Evolutionary conservation across 2,797 vertebrate species (phyloP).

Genomic region (Schizopygopsis malacanthus): DNA sequence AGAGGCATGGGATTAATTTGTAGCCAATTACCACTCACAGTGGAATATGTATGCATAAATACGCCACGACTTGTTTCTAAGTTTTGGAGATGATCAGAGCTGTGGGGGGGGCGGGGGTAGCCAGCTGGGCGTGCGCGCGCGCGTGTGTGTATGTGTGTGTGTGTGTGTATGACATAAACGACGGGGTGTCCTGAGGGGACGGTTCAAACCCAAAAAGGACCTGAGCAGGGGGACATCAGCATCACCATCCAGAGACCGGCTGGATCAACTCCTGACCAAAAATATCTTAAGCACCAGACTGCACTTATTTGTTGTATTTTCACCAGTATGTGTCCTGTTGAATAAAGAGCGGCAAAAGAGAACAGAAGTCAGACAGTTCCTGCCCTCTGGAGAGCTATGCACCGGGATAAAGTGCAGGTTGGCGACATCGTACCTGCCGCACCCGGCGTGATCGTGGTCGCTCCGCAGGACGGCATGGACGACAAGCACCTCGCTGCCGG

Average conservation of each 20-base stretch:
- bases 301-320: neutral
- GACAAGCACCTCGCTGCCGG: conserved; percentile 75
- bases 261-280: conserved; percentile 68
- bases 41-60: conserved; percentile 85
- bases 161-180: conserved; percentile 42
- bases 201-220: conserved; percentile 71
- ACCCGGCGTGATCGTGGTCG: conserved; percentile 72
- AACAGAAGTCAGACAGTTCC: neutral
- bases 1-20: conserved; percentile 88
- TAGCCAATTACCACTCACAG: conserved; percentile 85
- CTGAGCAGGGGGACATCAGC: conserved; percentile 63
- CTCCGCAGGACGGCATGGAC: conserved; percentile 80
- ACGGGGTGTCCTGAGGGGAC: conserved; percentile 65
- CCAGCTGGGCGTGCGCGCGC: conserved; percentile 45
- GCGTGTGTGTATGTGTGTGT: neutral
- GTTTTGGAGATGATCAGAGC: conserved; percentile 52
- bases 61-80: conserved; percentile 68
- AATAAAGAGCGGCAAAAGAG: conserved; percentile 6
- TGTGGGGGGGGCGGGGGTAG: conserved; percentile 33
- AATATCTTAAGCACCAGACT: conserved; percentile 55
- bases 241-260: conserved; percentile 56
- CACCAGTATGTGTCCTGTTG: conserved; percentile 55
- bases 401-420: conserved; percentile 81
- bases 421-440: conserved; percentile 76
- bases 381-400: conserved; percentile 77